A percentile compares a stretch with the other conserved stretches of the same genome.
Conservation (phyloP, 2,888 invertebrate genomes). For the Danaus chrysippus region DNA sequence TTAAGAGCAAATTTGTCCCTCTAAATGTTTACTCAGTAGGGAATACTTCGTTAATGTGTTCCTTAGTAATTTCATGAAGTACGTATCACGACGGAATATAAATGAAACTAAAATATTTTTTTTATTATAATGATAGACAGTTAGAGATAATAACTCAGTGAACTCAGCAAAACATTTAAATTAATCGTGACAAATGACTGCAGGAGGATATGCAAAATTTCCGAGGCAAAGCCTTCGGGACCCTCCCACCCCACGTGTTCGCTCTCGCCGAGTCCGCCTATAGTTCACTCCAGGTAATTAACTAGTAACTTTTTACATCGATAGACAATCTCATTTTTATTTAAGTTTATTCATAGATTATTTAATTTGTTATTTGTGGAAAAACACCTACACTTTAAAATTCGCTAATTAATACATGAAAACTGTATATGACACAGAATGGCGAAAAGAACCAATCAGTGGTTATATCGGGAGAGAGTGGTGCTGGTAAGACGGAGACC, state of each 20-base stretch:
- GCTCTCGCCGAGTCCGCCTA: slow-evolving; percentile 94
- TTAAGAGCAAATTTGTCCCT: too few species aligned
- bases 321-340: too few species aligned
- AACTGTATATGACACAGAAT: slow-evolving; percentile 45
- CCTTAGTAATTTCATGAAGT: too few species aligned
- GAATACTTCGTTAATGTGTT: too few species aligned
- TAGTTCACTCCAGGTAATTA: slow-evolving; percentile 82
- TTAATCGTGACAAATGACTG: slow-evolving; percentile 38
- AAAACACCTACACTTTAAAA: not conserved
- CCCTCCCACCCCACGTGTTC: slow-evolving; percentile 92
- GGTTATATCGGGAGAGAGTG: slow-evolving; percentile 95
- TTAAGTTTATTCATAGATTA: too few species aligned
- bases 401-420: not conserved
- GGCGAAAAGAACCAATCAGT: slow-evolving; percentile 85
- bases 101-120: not conserved
- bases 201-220: slow-evolving; percentile 91
- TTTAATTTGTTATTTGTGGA: too few species aligned
- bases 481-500: slow-evolving; percentile 96
- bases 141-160: not conserved
- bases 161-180: not conserved
- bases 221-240: slow-evolving; percentile 89
- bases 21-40: too few species aligned
- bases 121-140: not conserved
- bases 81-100: not conserved
- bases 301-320: not conserved